Percentiles rank a stretch among this genome's conserved stretches.
Evolutionary conservation across 2,888 invertebrate species (phyloP).

Genomic region (Plagodis dolabraria): DNA sequence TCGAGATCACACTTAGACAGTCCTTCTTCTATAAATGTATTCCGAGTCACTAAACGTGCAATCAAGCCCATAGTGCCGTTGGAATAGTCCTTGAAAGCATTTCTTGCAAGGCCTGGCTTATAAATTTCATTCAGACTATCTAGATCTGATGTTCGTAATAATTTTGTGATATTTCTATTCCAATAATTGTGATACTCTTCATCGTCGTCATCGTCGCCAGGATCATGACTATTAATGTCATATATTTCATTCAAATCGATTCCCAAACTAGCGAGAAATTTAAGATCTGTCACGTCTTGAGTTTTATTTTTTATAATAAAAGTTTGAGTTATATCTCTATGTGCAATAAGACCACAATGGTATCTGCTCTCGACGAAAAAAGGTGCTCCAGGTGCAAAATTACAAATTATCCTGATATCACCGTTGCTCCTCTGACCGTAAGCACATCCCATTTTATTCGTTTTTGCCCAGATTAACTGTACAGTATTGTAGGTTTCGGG

Average conservation of each 20-base stretch:
- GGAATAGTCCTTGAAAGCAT: slow-evolving; percentile 33
- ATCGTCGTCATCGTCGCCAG: background rate
- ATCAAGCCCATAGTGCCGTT: slow-evolving; percentile 63
- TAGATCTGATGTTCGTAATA: slow-evolving; percentile 49
- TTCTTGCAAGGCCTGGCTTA: slow-evolving; percentile 50
- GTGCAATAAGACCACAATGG: slow-evolving; percentile 66
- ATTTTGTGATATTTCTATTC: background rate
- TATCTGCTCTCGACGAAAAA: slow-evolving; percentile 58
- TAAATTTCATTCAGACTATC: slow-evolving; percentile 57
- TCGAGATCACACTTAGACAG: slow-evolving; percentile 61
- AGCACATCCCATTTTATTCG: slow-evolving; percentile 74
- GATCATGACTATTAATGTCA: slow-evolving; percentile 7
- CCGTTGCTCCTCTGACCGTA: slow-evolving; percentile 56
- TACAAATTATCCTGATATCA: slow-evolving; percentile 69
- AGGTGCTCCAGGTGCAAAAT: slow-evolving; percentile 74
- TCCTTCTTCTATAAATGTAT: slow-evolving; percentile 58
- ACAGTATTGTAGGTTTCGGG: slow-evolving; percentile 60
- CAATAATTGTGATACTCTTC: background rate
- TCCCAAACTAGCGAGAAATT: slow-evolving; percentile 50
- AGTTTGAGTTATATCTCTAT: slow-evolving; percentile 43
- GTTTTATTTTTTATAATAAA: slow-evolving; percentile 14
- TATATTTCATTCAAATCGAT: slow-evolving; percentile 39
- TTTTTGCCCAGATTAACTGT: slow-evolving; percentile 72
- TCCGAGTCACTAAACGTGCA: slow-evolving; percentile 65
- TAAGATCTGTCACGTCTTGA: slow-evolving; percentile 41